Evolutionary conservation across 2,888 invertebrate species (phyloP).

Genomic region (Erebia epiphron): DNA sequence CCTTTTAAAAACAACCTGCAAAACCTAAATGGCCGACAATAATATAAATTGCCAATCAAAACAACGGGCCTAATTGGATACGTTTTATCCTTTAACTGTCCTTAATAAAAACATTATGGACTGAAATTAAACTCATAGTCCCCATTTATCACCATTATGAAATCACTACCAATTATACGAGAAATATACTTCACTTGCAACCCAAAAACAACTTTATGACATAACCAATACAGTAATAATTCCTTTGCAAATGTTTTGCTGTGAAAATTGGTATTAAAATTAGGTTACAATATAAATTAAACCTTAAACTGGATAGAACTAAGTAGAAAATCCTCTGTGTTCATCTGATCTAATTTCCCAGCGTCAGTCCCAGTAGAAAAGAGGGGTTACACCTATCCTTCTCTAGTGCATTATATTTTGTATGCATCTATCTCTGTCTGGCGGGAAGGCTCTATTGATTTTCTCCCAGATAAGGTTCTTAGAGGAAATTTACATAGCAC

Average conservation of each 20-base stretch:
- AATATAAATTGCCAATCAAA: conserved; percentile 34
- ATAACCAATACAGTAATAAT: conserved; percentile 21
- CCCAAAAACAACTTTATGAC: conserved; percentile 20
- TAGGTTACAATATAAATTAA: conserved; percentile 2
- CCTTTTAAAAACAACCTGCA: conserved; percentile 14
- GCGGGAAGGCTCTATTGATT: conserved; percentile 62
- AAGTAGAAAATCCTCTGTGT: conserved; percentile 25
- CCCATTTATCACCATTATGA: conserved; percentile 65
- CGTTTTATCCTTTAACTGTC: conserved; percentile 41
- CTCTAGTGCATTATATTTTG: conserved; percentile 31
- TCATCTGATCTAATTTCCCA: conserved; percentile 52
- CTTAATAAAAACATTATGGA: conserved; percentile 58
- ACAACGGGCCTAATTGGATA: conserved; percentile 33
- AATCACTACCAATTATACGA: conserved; percentile 63
- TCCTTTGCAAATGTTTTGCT: conserved; percentile 19
- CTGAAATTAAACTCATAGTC: conserved; percentile 52
- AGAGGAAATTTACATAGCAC: conserved; percentile 62
- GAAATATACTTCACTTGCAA: conserved; percentile 41
- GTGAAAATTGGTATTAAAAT: conserved; percentile 29
- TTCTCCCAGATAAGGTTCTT: conserved; percentile 56
- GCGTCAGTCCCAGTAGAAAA: conserved; percentile 46
- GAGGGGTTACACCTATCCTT: conserved; percentile 47
- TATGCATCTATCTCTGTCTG: conserved; percentile 43
- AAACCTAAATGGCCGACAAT: conserved; percentile 20
- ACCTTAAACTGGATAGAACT: background rate